These are phyloP conservation scores for Lindbergichthys nudifrons DNA, from an alignment of 2,797 vertebrate species.

Conservation along the genomic window DNA sequence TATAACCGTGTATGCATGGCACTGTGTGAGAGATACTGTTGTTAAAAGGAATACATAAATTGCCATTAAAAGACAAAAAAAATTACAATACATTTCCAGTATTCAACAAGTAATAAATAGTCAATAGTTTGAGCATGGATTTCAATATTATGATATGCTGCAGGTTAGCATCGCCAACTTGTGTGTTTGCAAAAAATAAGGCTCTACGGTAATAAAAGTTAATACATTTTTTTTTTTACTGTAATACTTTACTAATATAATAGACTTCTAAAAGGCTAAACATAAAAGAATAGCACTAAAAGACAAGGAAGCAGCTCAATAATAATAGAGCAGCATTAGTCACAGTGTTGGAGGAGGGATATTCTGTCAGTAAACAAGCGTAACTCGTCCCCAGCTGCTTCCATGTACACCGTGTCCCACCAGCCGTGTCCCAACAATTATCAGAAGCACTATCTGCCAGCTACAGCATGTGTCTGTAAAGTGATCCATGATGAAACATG, in stretches of 20 bases:
- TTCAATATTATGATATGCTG: too few species aligned
- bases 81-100: background rate
- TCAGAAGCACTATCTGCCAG: constrained; percentile 8
- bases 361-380: constrained; percentile 24
- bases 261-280: constrained; percentile 9
- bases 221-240: too few species aligned
- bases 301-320: background rate
- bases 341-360: constrained; percentile 25
- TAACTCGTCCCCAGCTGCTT: constrained; percentile 35
- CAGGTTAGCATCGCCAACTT: too few species aligned
- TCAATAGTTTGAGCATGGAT: too few species aligned
- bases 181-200: too few species aligned
- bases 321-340: constrained; percentile 7
- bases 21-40: background rate
- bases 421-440: background rate
- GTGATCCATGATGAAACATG: background rate
- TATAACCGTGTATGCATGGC: background rate
- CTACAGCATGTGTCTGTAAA: background rate
- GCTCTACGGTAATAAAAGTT: too few species aligned
- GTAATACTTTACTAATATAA: constrained; percentile 8
- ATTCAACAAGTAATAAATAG: background rate
- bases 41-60: background rate
- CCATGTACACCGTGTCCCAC: background rate
- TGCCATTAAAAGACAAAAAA: too few species aligned
- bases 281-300: background rate